Percentiles rank a stretch among this genome's conserved stretches.
phyloP scores from a whole-genome alignment of 2,797 vertebrate genomes.

The Emys orbicularis region DNA sequence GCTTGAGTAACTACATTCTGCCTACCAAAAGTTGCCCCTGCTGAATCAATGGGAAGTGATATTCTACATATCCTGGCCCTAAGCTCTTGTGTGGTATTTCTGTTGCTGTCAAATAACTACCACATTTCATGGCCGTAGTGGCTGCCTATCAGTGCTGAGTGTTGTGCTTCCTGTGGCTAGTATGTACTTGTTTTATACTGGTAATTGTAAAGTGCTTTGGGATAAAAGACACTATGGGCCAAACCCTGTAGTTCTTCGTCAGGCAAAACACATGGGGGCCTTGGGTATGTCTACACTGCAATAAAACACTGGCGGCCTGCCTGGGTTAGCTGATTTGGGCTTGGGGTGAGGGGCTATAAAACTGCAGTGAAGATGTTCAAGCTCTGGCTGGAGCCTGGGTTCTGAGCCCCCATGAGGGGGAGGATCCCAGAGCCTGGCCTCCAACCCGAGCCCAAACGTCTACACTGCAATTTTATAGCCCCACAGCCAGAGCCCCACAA shows the following conservation, averaged over 20 bases:
- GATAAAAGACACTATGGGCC: neutral
- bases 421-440: neutral
- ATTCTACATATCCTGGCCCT: neutral
- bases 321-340: neutral
- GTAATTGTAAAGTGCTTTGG: neutral
- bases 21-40: rapidly evolving
- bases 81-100: neutral
- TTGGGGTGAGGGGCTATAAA: neutral
- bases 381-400: too few species aligned
- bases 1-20: neutral
- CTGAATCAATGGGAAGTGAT: neutral
- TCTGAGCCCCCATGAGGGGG: neutral
- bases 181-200: neutral
- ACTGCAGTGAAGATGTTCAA: neutral
- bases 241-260: neutral
- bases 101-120: neutral
- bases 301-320: neutral
- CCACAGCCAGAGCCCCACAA: neutral
- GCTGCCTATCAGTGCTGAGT: neutral
- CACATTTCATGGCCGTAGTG: neutral
- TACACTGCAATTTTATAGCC: neutral
- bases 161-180: neutral
- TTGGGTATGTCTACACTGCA: neutral
- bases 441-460: neutral
- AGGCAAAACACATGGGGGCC: neutral